These are phyloP conservation scores for Fringilla coelebs DNA, from an alignment of 2,797 vertebrate species.

Conservation along the genomic window DNA sequence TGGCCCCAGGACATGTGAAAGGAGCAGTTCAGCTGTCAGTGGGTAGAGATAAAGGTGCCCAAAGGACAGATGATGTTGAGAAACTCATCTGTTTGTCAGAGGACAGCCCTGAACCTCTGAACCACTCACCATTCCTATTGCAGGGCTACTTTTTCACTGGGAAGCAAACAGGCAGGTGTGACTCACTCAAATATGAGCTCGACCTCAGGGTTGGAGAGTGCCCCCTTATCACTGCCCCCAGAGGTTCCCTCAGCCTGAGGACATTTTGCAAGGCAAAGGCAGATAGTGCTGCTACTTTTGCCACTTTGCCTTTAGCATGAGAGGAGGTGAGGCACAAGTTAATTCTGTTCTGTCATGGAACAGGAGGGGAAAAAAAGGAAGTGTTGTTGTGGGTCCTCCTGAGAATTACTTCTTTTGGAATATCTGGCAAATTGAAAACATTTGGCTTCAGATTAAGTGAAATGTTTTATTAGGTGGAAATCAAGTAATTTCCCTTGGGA, in stretches of 20 bases:
- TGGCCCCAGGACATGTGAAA: background rate
- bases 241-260: background rate
- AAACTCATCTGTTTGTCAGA: background rate
- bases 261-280: background rate
- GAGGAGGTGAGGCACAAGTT: background rate
- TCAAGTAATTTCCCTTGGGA: background rate
- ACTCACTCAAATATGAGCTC: background rate
- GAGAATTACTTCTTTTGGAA: background rate
- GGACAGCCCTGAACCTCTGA: background rate
- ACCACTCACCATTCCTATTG: background rate
- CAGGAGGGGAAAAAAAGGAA: background rate
- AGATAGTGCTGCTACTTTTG: rapidly evolving
- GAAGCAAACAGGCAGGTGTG: background rate
- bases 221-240: background rate
- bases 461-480: slow-evolving; percentile 26
- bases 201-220: rapidly evolving
- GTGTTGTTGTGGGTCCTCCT: background rate
- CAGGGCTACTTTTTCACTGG: background rate
- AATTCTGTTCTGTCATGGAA: background rate
- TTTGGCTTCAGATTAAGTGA: slow-evolving; percentile 7
- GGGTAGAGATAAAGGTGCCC: background rate
- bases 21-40: rapidly evolving
- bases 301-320: background rate
- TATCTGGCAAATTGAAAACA: background rate
- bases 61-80: background rate